These are phyloP conservation scores for Sarcophilus harrisii DNA, from an alignment of 2,797 vertebrate species.

Conservation along the genomic window DNA sequence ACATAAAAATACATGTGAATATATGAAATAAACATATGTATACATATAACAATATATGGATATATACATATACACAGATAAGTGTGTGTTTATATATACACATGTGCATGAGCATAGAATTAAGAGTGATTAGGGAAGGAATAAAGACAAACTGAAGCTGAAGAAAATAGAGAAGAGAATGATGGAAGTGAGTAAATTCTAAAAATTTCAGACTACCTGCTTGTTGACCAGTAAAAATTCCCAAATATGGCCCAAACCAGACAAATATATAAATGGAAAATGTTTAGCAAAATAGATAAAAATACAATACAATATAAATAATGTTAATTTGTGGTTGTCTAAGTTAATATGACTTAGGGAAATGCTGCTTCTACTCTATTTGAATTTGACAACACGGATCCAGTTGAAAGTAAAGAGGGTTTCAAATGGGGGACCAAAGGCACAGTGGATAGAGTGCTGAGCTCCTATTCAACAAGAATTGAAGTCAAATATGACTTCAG, in stretches of 20 bases:
- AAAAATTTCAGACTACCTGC: not conserved
- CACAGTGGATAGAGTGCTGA: not conserved
- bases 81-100: not conserved
- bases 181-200: not conserved
- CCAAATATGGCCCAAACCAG: not conserved
- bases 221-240: not conserved
- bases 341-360: not conserved
- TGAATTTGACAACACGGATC: not conserved
- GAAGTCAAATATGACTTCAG: not conserved
- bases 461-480: not conserved
- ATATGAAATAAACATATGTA: not conserved
- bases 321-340: not conserved
- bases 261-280: not conserved
- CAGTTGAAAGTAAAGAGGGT: not conserved
- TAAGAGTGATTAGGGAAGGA: not conserved
- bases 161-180: not conserved
- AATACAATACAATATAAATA: not conserved
- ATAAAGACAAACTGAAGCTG: not conserved
- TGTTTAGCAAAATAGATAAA: not conserved
- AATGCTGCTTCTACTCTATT: not conserved
- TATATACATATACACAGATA: not conserved
- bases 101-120: not conserved
- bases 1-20: too few relatives aligned
- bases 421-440: not conserved
- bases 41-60: not conserved